Percentiles rank a stretch among this genome's conserved stretches.
Conservation (phyloP, 2,113 vertebrate species). For the Vulpes vulpes region DNA sequence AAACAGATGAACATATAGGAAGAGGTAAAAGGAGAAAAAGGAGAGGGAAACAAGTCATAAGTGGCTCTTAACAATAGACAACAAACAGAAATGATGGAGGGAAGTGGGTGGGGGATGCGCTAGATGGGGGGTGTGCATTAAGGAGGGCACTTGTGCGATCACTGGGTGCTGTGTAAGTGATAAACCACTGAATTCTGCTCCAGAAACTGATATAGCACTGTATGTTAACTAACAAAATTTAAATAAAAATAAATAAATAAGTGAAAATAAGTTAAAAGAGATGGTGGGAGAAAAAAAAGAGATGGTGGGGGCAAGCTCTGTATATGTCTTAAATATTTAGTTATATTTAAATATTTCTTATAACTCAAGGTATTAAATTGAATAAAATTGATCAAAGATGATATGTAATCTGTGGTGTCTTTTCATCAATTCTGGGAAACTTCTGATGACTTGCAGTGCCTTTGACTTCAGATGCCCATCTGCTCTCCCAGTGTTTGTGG, state of each 20-base stretch:
- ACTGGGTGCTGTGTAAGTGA: background rate
- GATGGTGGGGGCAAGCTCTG: background rate
- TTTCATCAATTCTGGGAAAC: background rate
- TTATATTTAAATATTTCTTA: background rate
- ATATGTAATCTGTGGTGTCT: background rate
- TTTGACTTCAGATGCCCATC: background rate
- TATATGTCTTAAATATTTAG: background rate
- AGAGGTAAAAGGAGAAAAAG: background rate
- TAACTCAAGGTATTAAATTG: background rate
- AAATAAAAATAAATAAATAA: background rate
- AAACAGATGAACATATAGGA: background rate
- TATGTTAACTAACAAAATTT: background rate
- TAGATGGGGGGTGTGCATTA: background rate
- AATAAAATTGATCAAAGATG: background rate
- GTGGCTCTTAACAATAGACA: background rate
- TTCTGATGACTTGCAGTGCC: background rate
- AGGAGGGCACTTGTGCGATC: background rate
- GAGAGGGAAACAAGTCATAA: background rate
- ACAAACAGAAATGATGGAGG: background rate
- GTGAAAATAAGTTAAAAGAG: background rate
- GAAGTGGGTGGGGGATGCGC: background rate
- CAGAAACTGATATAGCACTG: background rate
- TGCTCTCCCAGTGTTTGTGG: background rate
- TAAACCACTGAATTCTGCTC: background rate
- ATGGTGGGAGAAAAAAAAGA: background rate